Evolutionary conservation across 2,797 vertebrate genomes (phyloP), one percentile per base, ranked within the genome.

Genomic region (Scomberomorus guttatus): DNA sequence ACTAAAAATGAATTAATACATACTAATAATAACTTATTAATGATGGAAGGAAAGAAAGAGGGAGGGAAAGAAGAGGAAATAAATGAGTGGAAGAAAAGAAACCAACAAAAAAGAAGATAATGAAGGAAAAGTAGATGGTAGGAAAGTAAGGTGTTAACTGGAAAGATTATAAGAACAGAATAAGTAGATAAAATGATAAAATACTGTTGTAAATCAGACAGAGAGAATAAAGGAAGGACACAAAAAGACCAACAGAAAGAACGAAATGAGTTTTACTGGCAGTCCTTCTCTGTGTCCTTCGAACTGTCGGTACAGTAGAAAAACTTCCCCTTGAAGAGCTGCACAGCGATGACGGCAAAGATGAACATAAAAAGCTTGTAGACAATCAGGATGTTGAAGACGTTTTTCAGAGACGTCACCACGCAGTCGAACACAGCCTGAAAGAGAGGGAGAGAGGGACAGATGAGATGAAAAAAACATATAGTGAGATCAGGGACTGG

Each of bases 311-410:
- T 99, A 72, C 98, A 99, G 84, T 98, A 99, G 90, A 98, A 99
- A 88, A 99, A 99, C 89, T 99, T 99, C 52, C 98, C 98, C 92
- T 99, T 99, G 93, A 99, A 99, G 57, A 99, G 98, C 84, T 99
- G 98, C 69, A 99, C 98, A 0, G 98, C 98, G 5, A 99, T 99
- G 93, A 99, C 98, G 1, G 98, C 98, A 18, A 99, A 99, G 93
- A 99, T 99, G 95, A 99, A 99, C 98, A 99, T 99, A 83, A 99
- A 99, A 80, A 99, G 98, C 90, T 99, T 99, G 92, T 99, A 99
- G 86, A 99, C 98, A 2, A 99, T 99, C 79, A 99, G 96, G 82
- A 99, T 99, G 94, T 99, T 99, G 95, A 99, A 99, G 93, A 99
- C 98, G 0, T 99, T 99, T 93, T 99, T 99, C 81, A 99, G 94